Percentiles rank a stretch among this genome's conserved stretches.
Conservation (phyloP, 1,140 invertebrate genomes). For the Papilio dardanus region DNA sequence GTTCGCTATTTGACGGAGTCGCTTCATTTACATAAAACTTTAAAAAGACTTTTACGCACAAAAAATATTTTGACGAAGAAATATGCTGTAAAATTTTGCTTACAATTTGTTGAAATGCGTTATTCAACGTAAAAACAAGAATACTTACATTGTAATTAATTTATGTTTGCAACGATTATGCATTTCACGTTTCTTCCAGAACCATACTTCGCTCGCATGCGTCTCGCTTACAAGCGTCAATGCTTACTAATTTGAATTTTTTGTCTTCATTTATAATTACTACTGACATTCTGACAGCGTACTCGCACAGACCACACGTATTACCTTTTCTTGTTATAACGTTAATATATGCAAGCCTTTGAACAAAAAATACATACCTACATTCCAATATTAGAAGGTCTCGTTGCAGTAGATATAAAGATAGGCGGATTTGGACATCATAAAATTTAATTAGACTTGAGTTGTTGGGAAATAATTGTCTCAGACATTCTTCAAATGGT, state of each 20-base stretch:
- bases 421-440: not conserved
- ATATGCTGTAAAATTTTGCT: not conserved
- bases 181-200: not conserved
- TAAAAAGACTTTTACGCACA: constrained; percentile 26
- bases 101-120: not conserved
- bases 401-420: not conserved
- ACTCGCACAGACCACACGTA: not conserved
- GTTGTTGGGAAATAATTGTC: not conserved
- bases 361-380: not conserved
- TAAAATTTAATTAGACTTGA: not conserved
- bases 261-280: not conserved
- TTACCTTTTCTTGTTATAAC: not conserved
- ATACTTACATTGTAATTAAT: too few relatives aligned
- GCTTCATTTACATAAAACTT: constrained; percentile 44
- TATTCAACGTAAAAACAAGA: not conserved
- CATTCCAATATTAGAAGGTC: not conserved
- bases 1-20: constrained; percentile 31
- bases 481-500: not conserved
- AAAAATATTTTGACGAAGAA: constrained; percentile 1
- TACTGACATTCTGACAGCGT: not conserved
- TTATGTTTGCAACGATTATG: not conserved
- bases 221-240: not conserved
- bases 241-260: not conserved
- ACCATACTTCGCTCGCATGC: not conserved
- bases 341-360: not conserved